Percentiles rank a stretch among this genome's conserved stretches.
Evolutionary conservation across 2,888 invertebrate species (phyloP).

Genomic region (Chrysolina haemoptera): DNA sequence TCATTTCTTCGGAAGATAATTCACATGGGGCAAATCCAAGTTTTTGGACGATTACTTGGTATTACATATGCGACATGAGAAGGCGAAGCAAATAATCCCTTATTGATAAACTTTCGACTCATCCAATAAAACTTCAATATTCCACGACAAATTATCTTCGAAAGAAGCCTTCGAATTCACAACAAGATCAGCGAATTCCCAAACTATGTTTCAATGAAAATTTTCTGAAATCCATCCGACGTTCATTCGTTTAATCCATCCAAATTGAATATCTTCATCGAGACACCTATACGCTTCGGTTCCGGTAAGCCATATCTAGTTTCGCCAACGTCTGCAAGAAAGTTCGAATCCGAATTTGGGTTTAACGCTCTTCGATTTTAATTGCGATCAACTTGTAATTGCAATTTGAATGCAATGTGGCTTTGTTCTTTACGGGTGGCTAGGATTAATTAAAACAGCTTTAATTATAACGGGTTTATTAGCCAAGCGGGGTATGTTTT

Average conservation of each 20-base stretch:
- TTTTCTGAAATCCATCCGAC: not conserved
- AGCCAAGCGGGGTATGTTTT: constrained; percentile 49
- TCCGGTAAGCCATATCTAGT: constrained; percentile 38
- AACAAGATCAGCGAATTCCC: not conserved
- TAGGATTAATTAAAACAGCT: constrained; percentile 63
- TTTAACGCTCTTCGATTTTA: constrained; percentile 62
- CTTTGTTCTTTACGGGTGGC: constrained; percentile 59
- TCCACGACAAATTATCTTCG: constrained; percentile 1
- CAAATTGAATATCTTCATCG: constrained; percentile 17
- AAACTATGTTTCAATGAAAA: constrained; percentile 10
- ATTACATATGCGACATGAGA: not conserved
- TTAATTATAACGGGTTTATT: constrained; percentile 59
- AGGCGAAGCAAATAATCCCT: not conserved
- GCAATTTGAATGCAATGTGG: constrained; percentile 62
- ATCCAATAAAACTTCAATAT: constrained; percentile 4
- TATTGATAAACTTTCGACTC: constrained; percentile 16
- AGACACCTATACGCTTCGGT: not conserved
- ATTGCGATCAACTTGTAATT: constrained; percentile 67
- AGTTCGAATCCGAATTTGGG: constrained; percentile 55
- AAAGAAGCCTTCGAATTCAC: constrained; percentile 1
- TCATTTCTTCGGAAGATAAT: not conserved
- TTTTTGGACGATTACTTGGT: not conserved
- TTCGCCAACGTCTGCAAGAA: constrained; percentile 58
- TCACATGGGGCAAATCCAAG: not conserved
- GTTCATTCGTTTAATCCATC: constrained; percentile 4